Evolutionary conservation across 1,140 invertebrate genomes (phyloP).

Genomic region (Drosophila paulistorum): DNA sequence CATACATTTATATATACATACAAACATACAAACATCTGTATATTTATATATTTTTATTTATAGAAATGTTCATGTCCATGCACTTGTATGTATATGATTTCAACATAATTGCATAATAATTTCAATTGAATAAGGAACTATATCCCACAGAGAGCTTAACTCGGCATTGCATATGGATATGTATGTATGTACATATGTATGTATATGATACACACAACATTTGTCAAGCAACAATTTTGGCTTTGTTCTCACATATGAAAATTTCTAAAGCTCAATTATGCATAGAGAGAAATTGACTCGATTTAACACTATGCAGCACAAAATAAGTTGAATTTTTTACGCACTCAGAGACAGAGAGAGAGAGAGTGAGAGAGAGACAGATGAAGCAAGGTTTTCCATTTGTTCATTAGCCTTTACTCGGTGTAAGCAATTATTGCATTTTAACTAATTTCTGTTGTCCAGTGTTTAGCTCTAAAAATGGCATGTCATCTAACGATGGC

Average conservation of each 20-base stretch:
- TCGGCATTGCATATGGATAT: background rate
- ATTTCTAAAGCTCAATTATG: constrained; percentile 7
- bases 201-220: background rate
- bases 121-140: constrained; percentile 77
- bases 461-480: constrained; percentile 5
- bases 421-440: background rate
- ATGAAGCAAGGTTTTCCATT: background rate
- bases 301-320: background rate
- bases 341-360: background rate
- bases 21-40: background rate
- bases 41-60: background rate
- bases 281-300: background rate
- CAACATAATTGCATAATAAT: constrained; percentile 67
- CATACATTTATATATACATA: background rate
- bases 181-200: no score
- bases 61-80: background rate
- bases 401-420: no score
- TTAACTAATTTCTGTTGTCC: background rate
- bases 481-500: background rate
- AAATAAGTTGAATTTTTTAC: background rate
- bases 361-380: background rate
- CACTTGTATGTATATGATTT: background rate
- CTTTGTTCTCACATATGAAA: constrained; percentile 11
- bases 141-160: constrained; percentile 30
- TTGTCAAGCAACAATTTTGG: constrained; percentile 8